A percentile compares a stretch with the other conserved stretches of the same genome.
phyloP scores from a whole-genome alignment of 2,888 invertebrate genomes.

The Polia nebulosa region DNA sequence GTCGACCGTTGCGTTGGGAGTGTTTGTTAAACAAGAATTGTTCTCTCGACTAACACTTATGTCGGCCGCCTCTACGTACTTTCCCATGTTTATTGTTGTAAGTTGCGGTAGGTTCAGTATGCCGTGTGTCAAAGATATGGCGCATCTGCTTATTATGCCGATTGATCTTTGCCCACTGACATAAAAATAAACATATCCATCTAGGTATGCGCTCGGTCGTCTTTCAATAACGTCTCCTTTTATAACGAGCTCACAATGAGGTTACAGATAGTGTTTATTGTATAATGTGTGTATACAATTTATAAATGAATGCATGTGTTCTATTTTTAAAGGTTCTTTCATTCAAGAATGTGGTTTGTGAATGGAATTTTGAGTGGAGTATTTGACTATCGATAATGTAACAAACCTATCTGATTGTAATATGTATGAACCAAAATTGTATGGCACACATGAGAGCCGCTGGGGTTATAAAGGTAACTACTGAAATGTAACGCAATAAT shows the following conservation, averaged over 20 bases:
- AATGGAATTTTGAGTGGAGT: conserved; percentile 2
- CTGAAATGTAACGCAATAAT: not conserved
- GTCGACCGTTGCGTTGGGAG: conserved; percentile 68
- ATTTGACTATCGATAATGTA: conserved; percentile 5
- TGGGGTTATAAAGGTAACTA: too few species aligned
- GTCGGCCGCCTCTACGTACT: conserved; percentile 44
- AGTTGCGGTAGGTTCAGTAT: conserved; percentile 55
- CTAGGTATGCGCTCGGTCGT: conserved; percentile 30
- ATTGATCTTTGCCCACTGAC: conserved; percentile 59
- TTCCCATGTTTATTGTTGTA: conserved; percentile 59
- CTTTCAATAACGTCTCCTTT: conserved; percentile 58
- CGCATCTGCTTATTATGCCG: conserved; percentile 51
- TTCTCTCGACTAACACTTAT: conserved; percentile 60
- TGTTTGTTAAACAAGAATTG: conserved; percentile 79
- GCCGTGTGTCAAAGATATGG: conserved; percentile 23
- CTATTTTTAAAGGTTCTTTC: conserved; percentile 53
- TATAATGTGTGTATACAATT: conserved; percentile 46
- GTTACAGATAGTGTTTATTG: conserved; percentile 56
- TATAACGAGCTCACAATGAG: conserved; percentile 60
- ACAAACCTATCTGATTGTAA: not conserved
- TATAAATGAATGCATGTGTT: conserved; percentile 48
- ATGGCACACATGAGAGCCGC: too few species aligned
- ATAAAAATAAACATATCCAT: conserved; percentile 55
- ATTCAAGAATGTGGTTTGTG: conserved; percentile 21
- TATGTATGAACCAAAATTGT: not conserved